These are phyloP conservation scores for Nebria salina DNA, from an alignment of 2,888 invertebrate genomes.

Conservation along the genomic window DNA sequence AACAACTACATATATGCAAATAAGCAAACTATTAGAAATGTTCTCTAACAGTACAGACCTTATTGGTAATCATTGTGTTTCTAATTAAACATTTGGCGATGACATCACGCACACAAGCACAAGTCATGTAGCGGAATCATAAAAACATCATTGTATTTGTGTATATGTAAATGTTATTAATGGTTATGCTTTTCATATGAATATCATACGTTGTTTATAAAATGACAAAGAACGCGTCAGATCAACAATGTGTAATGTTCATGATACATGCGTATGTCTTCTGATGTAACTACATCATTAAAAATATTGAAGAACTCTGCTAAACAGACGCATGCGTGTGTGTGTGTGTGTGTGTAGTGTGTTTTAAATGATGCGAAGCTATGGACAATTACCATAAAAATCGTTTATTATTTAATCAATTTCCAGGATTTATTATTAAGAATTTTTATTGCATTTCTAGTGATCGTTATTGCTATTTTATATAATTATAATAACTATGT, in stretches of 20 bases:
- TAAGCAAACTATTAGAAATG: not conserved
- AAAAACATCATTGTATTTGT: constrained; percentile 9
- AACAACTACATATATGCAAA: not conserved
- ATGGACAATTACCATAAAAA: not conserved
- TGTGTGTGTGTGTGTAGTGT: not conserved
- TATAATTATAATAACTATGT: not conserved
- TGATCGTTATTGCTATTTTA: not conserved
- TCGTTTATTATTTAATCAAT: not conserved
- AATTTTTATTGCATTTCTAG: not conserved
- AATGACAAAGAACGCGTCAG: constrained; percentile 8
- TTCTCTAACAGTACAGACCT: not conserved
- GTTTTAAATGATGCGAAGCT: not conserved
- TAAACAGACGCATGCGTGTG: not conserved
- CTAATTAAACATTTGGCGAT: constrained; percentile 22
- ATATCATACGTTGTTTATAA: constrained; percentile 12
- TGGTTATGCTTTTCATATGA: constrained; percentile 20
- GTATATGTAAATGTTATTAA: constrained; percentile 8
- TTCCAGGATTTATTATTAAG: not conserved
- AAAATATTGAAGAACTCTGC: constrained; percentile 19
- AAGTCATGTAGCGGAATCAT: constrained; percentile 4
- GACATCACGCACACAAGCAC: constrained; percentile 14
- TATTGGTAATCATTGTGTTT: constrained; percentile 17
- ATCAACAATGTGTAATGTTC: constrained; percentile 9
- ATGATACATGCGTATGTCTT: constrained; percentile 20
- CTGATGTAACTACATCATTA: constrained; percentile 26